Evolutionary conservation across 1,140 invertebrate species (phyloP), one percentile per base, ranked within the genome.

Genomic region (Tetramorium simillimum): DNA sequence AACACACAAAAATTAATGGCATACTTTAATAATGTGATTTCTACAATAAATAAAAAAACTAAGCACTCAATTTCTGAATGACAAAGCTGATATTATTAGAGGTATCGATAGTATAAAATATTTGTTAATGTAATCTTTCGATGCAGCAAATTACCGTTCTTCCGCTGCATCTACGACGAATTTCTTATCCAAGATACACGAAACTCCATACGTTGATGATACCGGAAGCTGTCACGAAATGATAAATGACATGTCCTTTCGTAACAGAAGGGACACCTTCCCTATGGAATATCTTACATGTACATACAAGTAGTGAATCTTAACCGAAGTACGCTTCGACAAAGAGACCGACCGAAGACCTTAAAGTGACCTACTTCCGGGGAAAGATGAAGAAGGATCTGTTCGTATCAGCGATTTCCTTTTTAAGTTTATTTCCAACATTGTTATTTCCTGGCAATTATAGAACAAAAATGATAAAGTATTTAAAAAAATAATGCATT

Each of bases 371-470:
- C 10, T 40, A 56, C 6, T 75, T 58, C 51, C 51, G 5, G 6
- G 14, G n/a, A 21, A 40, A 56, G 2, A 56, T 40, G 33, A 75
- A 75, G 51, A 56, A 73, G 0, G 10, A 53, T 73, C 28, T 18
- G 28, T 75, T 75, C 9, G 16, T 49, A 33, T 49, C 21, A 4
- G 9, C 24, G 16, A 72, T 3, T 72, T 72, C 46, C 21, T 69
- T 49, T 70, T 72, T 33, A 53, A n/a, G 70, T 49, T 10, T 28
- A 51, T 21, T 40, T 40, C 2, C 28, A 75, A 37, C 24, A 14
- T 37, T 53, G 70, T 75, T 21, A 75, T 75, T 75, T 21, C 7
- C 18, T n/a, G 18, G 2, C 28, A 56, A 75, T 69, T 67, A 67
- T 1, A 70, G 40, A 46, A 49, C 0, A 46, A 46, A 10, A 33